Evolutionary conservation across 1,140 invertebrate genomes (phyloP).

Genomic region (Drosophila repletoides): DNA sequence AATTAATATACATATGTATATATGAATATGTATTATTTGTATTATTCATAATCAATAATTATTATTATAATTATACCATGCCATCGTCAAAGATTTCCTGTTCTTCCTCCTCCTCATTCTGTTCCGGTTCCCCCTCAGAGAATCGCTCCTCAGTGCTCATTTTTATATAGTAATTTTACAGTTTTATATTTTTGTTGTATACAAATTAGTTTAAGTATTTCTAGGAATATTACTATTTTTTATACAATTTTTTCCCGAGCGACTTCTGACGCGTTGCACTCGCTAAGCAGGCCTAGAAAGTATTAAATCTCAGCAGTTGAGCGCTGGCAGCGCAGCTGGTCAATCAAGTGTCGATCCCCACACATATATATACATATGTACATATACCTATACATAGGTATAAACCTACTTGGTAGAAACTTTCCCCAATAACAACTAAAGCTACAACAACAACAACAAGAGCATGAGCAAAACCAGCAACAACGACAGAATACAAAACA

Average conservation of each 20-base stretch:
- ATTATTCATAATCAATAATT: constrained; percentile 1
- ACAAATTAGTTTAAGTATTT: neutral
- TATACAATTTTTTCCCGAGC: constrained; percentile 50
- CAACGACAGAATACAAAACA: constrained; percentile 27
- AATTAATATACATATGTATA: neutral
- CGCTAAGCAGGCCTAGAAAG: constrained; percentile 72
- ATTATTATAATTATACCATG: constrained; percentile 42
- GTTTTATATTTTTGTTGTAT: neutral
- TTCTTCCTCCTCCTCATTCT: constrained; percentile 51
- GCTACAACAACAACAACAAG: constrained; percentile 37
- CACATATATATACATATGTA: constrained; percentile 10
- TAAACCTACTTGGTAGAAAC: constrained; percentile 49
- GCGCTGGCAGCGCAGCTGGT: constrained; percentile 46
- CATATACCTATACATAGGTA: neutral
- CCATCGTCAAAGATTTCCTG: constrained; percentile 69
- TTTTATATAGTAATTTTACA: constrained; percentile 8
- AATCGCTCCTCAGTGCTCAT: constrained; percentile 54
- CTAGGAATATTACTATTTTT: constrained; percentile 1
- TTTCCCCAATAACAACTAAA: constrained; percentile 66
- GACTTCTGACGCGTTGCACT: constrained; percentile 72
- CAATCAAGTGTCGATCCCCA: constrained; percentile 61
- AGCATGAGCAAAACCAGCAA: constrained; percentile 21
- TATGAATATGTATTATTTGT: neutral
- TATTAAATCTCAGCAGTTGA: constrained; percentile 60
- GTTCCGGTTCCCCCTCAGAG: constrained; percentile 13